Conservation (phyloP, 1,140 invertebrate species). For the Solen grandis region DNA sequence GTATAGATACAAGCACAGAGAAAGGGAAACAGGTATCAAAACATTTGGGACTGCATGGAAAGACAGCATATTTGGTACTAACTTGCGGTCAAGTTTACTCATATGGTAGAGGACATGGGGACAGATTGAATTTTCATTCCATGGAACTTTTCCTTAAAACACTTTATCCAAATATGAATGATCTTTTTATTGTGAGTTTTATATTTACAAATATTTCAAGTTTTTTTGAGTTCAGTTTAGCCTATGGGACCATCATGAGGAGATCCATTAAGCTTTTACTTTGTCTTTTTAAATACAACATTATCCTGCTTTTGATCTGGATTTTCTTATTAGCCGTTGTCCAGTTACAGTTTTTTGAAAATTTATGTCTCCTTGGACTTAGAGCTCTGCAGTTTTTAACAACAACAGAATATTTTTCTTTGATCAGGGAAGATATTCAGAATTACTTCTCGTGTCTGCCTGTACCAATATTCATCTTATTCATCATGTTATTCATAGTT, state of each 20-base stretch:
- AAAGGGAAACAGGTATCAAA: conserved; percentile 64
- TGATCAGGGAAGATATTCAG: conserved; percentile 74
- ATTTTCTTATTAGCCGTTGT: conserved; percentile 79
- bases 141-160: conserved; percentile 82
- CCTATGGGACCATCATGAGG: conserved; percentile 74
- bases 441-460: conserved; percentile 62
- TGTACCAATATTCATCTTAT: conserved; percentile 57
- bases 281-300: conserved; percentile 81
- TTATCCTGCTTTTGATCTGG: conserved; percentile 81
- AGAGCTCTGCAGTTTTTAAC: conserved; percentile 72
- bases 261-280: conserved; percentile 77
- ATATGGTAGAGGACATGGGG: conserved; percentile 80
- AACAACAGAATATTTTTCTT: conserved; percentile 66
- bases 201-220: conserved; percentile 81
- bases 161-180: conserved; percentile 83
- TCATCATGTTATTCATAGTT: conserved; percentile 56
- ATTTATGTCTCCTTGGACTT: conserved; percentile 68
- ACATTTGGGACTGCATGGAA: conserved; percentile 37
- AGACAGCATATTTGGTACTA: conserved; percentile 80
- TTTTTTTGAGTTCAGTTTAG: conserved; percentile 80
- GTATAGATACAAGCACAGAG: conserved; percentile 73
- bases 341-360: conserved; percentile 78
- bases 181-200: conserved; percentile 82
- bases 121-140: conserved; percentile 80
- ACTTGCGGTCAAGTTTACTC: conserved; percentile 80